Conservation (phyloP, 2,797 vertebrate genomes). For the Peromyscus nudipes region DNA sequence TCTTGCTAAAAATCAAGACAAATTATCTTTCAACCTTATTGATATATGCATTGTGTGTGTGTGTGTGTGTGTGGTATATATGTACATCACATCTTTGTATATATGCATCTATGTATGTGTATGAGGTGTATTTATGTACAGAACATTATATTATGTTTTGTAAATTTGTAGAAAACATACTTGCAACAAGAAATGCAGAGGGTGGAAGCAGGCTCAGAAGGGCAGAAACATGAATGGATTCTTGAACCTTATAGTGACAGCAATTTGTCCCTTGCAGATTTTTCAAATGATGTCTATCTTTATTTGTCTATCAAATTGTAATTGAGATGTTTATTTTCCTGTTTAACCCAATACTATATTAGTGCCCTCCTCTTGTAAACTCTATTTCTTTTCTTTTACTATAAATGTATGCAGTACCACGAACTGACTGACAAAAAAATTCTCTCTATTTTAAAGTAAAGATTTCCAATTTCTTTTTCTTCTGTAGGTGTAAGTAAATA, state of each 20-base stretch:
- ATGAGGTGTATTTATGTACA: neutral
- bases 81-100: neutral
- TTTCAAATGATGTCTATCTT: neutral
- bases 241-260: neutral
- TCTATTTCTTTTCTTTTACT: neutral
- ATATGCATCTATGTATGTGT: neutral
- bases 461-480: slow-evolving; percentile 64
- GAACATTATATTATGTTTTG: neutral
- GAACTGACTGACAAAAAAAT: slow-evolving; percentile 68
- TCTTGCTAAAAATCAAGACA: neutral
- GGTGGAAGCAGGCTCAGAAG: neutral
- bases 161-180: neutral
- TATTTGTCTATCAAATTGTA: slow-evolving; percentile 13
- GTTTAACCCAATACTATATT: slow-evolving; percentile 36
- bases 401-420: slow-evolving; percentile 49
- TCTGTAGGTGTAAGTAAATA: slow-evolving; percentile 58
- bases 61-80: neutral
- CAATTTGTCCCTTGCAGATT: neutral
- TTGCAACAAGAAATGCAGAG: neutral
- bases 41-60: neutral
- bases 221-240: no score
- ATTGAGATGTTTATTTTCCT: slow-evolving; percentile 54
- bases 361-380: neutral
- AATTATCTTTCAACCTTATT: neutral
- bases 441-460: slow-evolving; percentile 72